Base-by-base conservation (phyloP, 2,797 vertebrate genomes). In the Muscicapa striata region DNA sequence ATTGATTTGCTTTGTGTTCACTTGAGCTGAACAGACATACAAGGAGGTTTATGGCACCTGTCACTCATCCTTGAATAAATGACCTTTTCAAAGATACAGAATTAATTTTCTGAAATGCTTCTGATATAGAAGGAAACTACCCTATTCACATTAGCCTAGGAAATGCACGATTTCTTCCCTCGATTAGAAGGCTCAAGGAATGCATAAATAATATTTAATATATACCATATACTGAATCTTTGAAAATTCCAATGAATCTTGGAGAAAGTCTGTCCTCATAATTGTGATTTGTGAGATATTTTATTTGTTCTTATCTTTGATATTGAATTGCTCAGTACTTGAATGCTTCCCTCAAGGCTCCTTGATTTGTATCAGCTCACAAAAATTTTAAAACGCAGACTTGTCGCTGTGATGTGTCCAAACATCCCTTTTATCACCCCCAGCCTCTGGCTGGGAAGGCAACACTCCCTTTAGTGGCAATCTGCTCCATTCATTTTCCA, bases 401-500 rank as follows among this genome's bases (percentile, higher is more conserved):
- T 61, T 77, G 46, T 55, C 8, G 3, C 66, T 66, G 0, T 45
- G 72, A 48, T 61, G 66, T 77, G 78, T 34, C 46, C 87, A 66
- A 87, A 82, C 18, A 72, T 30, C 41, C 27, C 41, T 77, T 91
- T 82, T 38, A 82, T 70, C 59, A 49, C 66, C 23, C 55, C 49
- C 59, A 82, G 59, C 64, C 78, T 66, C 72, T 26, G 48, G 66
- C 89, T 72, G 72, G 46, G 52, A 82, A 82, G 72, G 32, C 5
- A 11, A 3, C 0, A 0, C 29, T 87, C 29, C 58, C 41, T 95
- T 96, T 84, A 88, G 94, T 70, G 80, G 43, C 92, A 96, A 95
- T 95, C 89, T 93, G 81, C 73, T 96, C 78, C 6, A 5, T 90
- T 96, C 49, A 6, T 96, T 97, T 97, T 97, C 96, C 45, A n/a